phyloP scores from a whole-genome alignment of 2,797 vertebrate species.

The Falco cherrug region DNA sequence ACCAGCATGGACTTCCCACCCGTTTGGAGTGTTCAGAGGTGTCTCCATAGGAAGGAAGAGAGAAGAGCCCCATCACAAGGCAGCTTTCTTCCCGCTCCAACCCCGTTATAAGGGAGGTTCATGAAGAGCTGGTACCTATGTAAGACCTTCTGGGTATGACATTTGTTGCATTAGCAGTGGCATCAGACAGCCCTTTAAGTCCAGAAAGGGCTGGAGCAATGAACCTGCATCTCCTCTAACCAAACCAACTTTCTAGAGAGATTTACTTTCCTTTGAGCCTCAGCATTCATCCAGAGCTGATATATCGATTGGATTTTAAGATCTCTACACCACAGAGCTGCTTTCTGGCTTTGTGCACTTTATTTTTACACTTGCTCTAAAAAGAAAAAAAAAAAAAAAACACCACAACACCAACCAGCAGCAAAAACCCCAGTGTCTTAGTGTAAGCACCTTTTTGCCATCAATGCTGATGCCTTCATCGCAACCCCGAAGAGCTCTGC shows the following conservation, averaged over 20 bases:
- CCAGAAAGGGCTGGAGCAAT: neutral
- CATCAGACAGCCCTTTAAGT: neutral
- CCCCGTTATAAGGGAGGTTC: neutral
- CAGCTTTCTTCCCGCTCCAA: neutral
- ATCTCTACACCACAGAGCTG: neutral
- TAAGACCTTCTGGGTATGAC: neutral
- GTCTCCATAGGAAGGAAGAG: neutral
- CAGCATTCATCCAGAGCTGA: neutral
- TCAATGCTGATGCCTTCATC: neutral
- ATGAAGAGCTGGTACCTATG: neutral
- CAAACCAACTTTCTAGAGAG: neutral
- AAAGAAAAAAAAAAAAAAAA: neutral
- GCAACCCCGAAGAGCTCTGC: neutral
- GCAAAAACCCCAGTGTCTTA: neutral
- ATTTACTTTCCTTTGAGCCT: neutral
- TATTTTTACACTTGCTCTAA: neutral
- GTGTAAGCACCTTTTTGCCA: neutral
- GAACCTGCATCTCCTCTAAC: neutral
- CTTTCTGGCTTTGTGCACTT: neutral
- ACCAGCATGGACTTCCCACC: neutral
- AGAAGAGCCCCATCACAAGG: neutral
- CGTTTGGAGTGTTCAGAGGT: neutral
- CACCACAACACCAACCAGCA: no score
- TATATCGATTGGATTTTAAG: neutral
- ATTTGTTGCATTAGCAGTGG: neutral